Base-by-base conservation (phyloP, 2,888 invertebrate genomes). In the Dynastes tityus region DNA sequence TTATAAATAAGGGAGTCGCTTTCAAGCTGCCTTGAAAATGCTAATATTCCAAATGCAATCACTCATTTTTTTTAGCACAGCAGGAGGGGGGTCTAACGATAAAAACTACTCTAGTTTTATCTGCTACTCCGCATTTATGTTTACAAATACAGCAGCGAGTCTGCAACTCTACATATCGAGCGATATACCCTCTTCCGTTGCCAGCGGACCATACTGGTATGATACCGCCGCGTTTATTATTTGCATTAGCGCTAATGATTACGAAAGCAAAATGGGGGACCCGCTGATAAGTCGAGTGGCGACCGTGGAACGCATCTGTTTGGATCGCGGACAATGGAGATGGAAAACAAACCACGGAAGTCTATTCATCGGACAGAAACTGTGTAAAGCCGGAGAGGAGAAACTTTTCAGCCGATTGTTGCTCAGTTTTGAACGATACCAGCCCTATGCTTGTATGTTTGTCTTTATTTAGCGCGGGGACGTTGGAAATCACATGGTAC, bases 341-440 rank as follows among this genome's bases (percentile, higher is more conserved):
- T 68, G 73, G 58, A 63, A 76, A 76, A 76, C 76, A 76, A 76
- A 76, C 76, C 45, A 55, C 67, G 76, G 76, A 76, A 76, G 76
- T 58, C 55, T 55, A 76, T 76, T 76, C 76, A 76, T 45, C 45
- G 64, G 40, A 22, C 76, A 58, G 76, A 76, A 76, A 76, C 76
- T 76, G 5, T 32, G 32, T 32, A 67, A 76, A 67, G 53, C 68
- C 22, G 63, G 68, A 76, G 55, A 55, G 63, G 68, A 76, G 27
- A 55, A 55, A 76, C 76, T 68, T 76, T 76, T 76, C 67, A 68
- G 67, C 67, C 58, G 76, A 76, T 76, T 76, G 76, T 76, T 45
- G 58, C 32, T 40, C 55, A 76, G 51, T 76, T 76, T 76, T 64
- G 53, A 76, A 67, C 55, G 76, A 76, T 64, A 76, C 65, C 49